Evolutionary conservation across 2,888 invertebrate species (phyloP).

Genomic region (Rosalia funebris): DNA sequence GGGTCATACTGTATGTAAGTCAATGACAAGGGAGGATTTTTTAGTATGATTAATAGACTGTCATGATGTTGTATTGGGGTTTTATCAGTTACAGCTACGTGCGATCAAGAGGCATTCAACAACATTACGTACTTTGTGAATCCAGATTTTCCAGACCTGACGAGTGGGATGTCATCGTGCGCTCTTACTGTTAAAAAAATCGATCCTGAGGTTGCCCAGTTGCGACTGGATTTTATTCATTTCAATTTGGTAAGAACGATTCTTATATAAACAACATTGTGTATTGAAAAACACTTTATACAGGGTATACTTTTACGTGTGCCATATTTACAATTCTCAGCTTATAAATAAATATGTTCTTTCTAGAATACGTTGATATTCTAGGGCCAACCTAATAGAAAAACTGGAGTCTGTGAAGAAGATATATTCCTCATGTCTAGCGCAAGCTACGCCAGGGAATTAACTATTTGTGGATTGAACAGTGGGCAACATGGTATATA

Average conservation of each 20-base stretch:
- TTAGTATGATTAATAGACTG: too few species aligned
- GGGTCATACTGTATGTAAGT: too few species aligned
- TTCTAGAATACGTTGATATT: slow-evolving; percentile 2
- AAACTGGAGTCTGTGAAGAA: slow-evolving; percentile 81
- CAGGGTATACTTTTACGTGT: too few species aligned
- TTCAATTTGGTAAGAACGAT: slow-evolving; percentile 81
- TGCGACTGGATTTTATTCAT: slow-evolving; percentile 85
- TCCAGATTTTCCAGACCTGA: slow-evolving; percentile 83
- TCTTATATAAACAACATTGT: too few species aligned
- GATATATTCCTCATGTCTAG: slow-evolving; percentile 74
- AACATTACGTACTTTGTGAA: slow-evolving; percentile 86
- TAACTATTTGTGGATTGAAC: slow-evolving; percentile 82
- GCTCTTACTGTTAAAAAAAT: slow-evolving; percentile 78
- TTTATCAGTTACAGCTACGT: slow-evolving; percentile 81
- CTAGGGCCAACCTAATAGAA: slow-evolving; percentile 84
- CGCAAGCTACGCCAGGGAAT: slow-evolving; percentile 69
- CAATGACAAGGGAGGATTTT: too few species aligned
- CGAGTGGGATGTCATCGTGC: slow-evolving; percentile 75
- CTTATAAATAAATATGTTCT: too few species aligned
- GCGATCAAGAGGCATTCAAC: slow-evolving; percentile 77
- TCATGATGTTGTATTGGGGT: too few species aligned
- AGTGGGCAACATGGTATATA: slow-evolving; percentile 82
- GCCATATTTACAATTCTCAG: too few species aligned
- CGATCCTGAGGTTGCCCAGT: slow-evolving; percentile 82
- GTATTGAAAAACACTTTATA: too few species aligned